phyloP scores from a whole-genome alignment of 1,140 invertebrate species.

The Rhysida immarginata region DNA sequence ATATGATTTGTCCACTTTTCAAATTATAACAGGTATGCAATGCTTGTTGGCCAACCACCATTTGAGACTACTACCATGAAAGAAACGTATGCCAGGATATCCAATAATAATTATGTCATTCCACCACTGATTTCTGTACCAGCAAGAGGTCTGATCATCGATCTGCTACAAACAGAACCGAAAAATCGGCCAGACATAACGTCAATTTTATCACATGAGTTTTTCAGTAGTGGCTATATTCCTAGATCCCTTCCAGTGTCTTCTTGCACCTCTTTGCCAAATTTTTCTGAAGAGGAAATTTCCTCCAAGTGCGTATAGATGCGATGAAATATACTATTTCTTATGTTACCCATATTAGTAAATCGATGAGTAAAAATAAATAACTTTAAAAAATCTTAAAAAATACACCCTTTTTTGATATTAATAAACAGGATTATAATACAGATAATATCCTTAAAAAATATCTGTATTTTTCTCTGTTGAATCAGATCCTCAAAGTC shows the following conservation, averaged over 20 bases:
- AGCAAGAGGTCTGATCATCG: conserved; percentile 63
- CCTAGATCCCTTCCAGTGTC: conserved; percentile 17
- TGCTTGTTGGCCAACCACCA: conserved; percentile 85
- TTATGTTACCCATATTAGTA: too few relatives aligned
- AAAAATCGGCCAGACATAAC: conserved; percentile 57
- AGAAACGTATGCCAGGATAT: conserved; percentile 85
- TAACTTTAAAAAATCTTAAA: too few relatives aligned
- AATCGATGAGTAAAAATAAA: too few relatives aligned
- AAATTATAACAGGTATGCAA: conserved; percentile 67
- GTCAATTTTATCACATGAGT: conserved; percentile 55
- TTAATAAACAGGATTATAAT: too few relatives aligned
- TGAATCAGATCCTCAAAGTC: too few relatives aligned
- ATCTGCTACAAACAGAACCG: conserved; percentile 71
- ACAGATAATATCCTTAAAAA: too few relatives aligned
- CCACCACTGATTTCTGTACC: conserved; percentile 48
- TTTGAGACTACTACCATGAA: conserved; percentile 77
- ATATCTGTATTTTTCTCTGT: too few relatives aligned
- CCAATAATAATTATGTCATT: conserved; percentile 79
- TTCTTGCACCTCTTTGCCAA: conserved; percentile 18
- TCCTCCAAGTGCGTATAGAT: too few relatives aligned
- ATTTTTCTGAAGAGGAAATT: conserved; percentile 7
- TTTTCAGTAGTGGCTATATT: conserved; percentile 39
- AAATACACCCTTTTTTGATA: too few relatives aligned
- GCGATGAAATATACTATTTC: too few relatives aligned
- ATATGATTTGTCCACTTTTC: too few relatives aligned